A percentile compares a stretch with the other conserved stretches of the same genome.
Evolutionary conservation across 1,140 invertebrate genomes (phyloP).

Genomic region (Scaptomyza pallida): DNA sequence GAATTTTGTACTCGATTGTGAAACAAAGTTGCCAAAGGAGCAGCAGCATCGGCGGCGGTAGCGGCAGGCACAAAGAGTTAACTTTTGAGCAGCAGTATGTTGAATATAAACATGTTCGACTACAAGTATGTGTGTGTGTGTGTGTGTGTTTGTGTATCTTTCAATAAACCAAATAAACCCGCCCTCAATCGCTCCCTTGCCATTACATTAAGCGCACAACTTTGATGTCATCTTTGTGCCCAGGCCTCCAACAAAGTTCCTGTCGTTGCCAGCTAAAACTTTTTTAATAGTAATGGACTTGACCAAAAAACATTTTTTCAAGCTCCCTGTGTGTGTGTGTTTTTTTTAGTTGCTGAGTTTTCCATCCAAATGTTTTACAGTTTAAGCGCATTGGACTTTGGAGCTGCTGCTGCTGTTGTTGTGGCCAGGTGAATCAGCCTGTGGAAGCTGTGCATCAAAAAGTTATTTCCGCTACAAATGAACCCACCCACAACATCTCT

Average conservation of each 20-base stretch:
- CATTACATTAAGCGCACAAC: constrained; percentile 73
- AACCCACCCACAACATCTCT: constrained; percentile 42
- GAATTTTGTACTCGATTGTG: constrained; percentile 81
- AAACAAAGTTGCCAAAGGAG: constrained; percentile 74
- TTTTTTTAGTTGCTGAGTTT: constrained; percentile 5
- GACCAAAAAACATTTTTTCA: constrained; percentile 38
- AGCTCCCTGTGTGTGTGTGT: constrained; percentile 7
- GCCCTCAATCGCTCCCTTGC: background rate
- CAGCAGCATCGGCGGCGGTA: constrained; percentile 24
- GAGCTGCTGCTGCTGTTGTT: constrained; percentile 39
- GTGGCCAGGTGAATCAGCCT: constrained; percentile 62
- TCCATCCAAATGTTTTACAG: constrained; percentile 59
- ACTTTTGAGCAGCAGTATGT: constrained; percentile 43
- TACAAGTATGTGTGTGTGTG: background rate
- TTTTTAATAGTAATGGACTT: constrained; percentile 81
- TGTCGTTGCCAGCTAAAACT: constrained; percentile 55
- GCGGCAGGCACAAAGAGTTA: constrained; percentile 39
- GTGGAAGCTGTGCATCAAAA: constrained; percentile 62
- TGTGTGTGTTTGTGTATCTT: background rate
- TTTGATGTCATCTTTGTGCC: constrained; percentile 80
- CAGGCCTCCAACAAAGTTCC: constrained; percentile 63
- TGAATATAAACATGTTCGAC: constrained; percentile 58
- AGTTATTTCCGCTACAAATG: constrained; percentile 79
- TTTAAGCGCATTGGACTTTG: constrained; percentile 59
- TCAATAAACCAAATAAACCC: constrained; percentile 29